Conservation (phyloP, 2,113 vertebrate species). For the Ramphastos sulfuratus region DNA sequence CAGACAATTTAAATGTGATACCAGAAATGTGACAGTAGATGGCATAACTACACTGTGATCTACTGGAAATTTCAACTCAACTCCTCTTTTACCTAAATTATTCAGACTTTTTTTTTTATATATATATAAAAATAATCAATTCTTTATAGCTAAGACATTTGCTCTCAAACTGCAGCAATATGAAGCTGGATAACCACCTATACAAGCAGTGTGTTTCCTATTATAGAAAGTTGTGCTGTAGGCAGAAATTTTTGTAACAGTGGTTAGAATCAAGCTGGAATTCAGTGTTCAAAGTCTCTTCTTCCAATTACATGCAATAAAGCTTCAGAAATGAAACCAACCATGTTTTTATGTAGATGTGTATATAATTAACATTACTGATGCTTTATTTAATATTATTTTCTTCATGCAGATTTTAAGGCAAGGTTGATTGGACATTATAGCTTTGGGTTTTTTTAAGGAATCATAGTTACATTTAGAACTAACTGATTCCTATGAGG, state of each 20-base stretch:
- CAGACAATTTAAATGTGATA: slow-evolving; percentile 13
- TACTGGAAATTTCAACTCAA: not conserved
- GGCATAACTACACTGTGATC: slow-evolving; percentile 37
- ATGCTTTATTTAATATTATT: not conserved
- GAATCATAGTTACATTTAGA: not conserved
- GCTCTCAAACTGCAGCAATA: not conserved
- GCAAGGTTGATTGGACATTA: not conserved
- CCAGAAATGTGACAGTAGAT: slow-evolving; percentile 39
- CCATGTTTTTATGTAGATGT: not conserved
- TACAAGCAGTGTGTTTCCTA: not conserved
- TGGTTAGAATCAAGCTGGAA: not conserved
- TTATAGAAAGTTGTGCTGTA: not conserved
- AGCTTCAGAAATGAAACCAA: not conserved
- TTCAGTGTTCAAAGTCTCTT: not conserved
- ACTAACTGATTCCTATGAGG: not conserved
- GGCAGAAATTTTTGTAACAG: not conserved
- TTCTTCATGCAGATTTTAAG: not conserved
- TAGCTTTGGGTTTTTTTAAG: not conserved
- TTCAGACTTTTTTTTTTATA: not conserved
- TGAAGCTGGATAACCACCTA: not conserved
- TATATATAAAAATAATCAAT: not conserved
- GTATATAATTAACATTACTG: not conserved
- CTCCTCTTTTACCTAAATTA: not conserved
- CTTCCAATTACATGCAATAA: not conserved
- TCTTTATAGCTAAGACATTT: not conserved